These are phyloP conservation scores for Parnassius glacialis DNA, from an alignment of 2,888 invertebrate species.

Conservation along the genomic window DNA sequence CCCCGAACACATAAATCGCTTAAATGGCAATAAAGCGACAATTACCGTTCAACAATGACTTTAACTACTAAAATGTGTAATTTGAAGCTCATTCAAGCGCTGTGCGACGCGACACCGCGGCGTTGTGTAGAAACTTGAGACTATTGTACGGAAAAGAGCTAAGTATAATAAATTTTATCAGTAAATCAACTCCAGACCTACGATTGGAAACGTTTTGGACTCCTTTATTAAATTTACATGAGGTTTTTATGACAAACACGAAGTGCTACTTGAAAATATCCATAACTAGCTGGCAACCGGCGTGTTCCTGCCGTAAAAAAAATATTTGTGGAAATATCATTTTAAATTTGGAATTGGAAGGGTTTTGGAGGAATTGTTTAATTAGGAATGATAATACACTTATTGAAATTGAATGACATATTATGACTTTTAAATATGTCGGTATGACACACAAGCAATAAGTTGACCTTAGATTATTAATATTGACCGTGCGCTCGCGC, in stretches of 20 bases:
- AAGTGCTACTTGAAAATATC: too few relatives aligned
- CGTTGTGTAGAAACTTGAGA: conserved; percentile 8
- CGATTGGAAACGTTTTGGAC: conserved; percentile 7
- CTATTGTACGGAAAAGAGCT: conserved; percentile 1
- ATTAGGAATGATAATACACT: too few relatives aligned
- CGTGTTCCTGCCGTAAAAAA: too few relatives aligned
- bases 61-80: conserved; percentile 14
- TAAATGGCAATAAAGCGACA: conserved; percentile 46
- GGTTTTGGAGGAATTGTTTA: too few relatives aligned
- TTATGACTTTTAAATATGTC: too few relatives aligned
- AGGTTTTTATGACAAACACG: background rate
- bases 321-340: too few relatives aligned
- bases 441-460: too few relatives aligned
- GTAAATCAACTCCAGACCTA: conserved; percentile 1
- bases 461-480: too few relatives aligned
- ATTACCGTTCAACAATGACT: conserved; percentile 34
- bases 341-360: too few relatives aligned
- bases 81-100: conserved; percentile 16
- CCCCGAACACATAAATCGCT: conserved; percentile 36
- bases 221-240: conserved; percentile 11
- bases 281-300: too few relatives aligned
- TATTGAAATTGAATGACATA: too few relatives aligned
- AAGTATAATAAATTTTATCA: conserved; percentile 5
- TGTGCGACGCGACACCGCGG: conserved; percentile 2
- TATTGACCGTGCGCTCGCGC: too few relatives aligned